Base-by-base conservation (phyloP, 2,888 invertebrate species). In the Entomobrya multifasciata region DNA sequence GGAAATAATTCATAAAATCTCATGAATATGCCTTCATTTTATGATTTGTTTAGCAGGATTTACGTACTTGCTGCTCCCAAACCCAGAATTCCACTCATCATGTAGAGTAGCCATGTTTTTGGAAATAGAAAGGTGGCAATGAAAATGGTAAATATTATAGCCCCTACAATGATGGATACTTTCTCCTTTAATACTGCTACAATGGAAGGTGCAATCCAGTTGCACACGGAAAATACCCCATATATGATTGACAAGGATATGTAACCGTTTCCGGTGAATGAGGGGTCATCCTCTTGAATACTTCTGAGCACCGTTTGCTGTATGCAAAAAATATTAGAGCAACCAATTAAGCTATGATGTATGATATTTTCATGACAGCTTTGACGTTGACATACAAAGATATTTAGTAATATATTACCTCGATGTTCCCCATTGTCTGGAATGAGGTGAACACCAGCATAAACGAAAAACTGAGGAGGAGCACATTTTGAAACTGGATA, bases 371-470 rank as follows among this genome's bases (percentile, higher is more conserved):
- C n/a, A n/a, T n/a, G n/a, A n/a, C n/a, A n/a, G n/a, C n/a, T n/a
- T n/a, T n/a, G n/a, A n/a, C n/a, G n/a, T n/a, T n/a, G n/a, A n/a
- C n/a, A n/a, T n/a, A n/a, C n/a, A n/a, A n/a, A n/a, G n/a, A n/a
- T n/a, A n/a, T n/a, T n/a, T n/a, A n/a, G n/a, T n/a, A 67, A 41
- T 0, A 36, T 44, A 44, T 49, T 94, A 98, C 98, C 96, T 98
- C 96, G 92, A 98, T 97, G 93, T 98, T 98, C 90, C 97, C 97
- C 95, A 97, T 97, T 60, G 99, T 99, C 94, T 99, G 99, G 93
- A 99, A 99, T 52, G 99, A 98, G 87, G 98, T 98, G 93, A 99
- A 99, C 90, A 99, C 96, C 92, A 98, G 95, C 97, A 99, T 98
- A 93, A 99, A 99, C 78, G 97, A 96, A 91, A 97, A 94, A 91